A percentile compares a stretch with the other conserved stretches of the same genome.
Evolutionary conservation across 2,888 invertebrate genomes (phyloP).

Genomic region (Mesochorus sp.): DNA sequence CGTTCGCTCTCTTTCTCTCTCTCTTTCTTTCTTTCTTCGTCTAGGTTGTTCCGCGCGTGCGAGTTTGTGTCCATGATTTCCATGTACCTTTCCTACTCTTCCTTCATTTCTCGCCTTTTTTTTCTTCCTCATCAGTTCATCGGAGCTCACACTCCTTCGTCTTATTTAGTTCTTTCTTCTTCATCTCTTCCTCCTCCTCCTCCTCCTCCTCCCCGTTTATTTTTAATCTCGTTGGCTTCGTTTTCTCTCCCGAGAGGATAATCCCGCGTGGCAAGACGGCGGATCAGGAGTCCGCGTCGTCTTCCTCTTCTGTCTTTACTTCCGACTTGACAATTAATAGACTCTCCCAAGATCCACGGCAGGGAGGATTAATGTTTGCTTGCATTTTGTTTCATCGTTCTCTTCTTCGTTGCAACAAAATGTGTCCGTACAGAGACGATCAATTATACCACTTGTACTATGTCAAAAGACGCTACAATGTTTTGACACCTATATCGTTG

Average conservation of each 20-base stretch:
- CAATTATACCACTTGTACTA: no score
- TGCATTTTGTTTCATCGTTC: constrained; percentile 23
- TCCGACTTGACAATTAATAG: constrained; percentile 63
- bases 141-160: constrained; percentile 45
- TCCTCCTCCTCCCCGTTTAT: no score
- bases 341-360: constrained; percentile 52
- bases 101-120: constrained; percentile 38
- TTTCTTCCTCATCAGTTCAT: constrained; percentile 26
- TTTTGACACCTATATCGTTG: no score
- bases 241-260: constrained; percentile 10
- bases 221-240: constrained; percentile 6
- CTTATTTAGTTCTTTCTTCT: constrained; percentile 34
- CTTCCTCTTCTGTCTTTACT: constrained; percentile 43
- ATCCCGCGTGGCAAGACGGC: constrained; percentile 23
- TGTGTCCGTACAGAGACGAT: no score
- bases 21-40: neutral
- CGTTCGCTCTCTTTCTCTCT: neutral
- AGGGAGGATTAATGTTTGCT: constrained; percentile 58
- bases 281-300: neutral
- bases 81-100: constrained; percentile 25
- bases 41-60: constrained; percentile 51
- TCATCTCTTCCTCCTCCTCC: no score
- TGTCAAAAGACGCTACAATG: no score
- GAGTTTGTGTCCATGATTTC: constrained; percentile 21
- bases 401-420: constrained; percentile 12